phyloP scores from a whole-genome alignment of 2,797 vertebrate species.

The Rhinogobio ventralis region DNA sequence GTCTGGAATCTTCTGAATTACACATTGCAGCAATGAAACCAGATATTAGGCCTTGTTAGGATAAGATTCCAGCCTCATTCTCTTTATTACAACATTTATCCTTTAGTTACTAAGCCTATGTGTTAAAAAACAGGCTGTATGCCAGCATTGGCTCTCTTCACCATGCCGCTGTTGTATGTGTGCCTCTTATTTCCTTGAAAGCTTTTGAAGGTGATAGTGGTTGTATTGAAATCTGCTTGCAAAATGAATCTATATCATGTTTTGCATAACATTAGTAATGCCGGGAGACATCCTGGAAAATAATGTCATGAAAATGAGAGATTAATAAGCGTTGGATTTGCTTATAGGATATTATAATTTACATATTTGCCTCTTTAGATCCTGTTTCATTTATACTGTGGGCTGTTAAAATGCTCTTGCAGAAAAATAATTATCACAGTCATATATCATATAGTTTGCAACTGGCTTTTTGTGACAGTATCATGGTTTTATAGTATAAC shows the following conservation, averaged over 20 bases:
- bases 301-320: slow-evolving; percentile 21
- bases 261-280: slow-evolving; percentile 17
- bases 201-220: slow-evolving; percentile 21
- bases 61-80: slow-evolving; percentile 17
- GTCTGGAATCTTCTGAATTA: slow-evolving; percentile 1
- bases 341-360: slow-evolving; percentile 10
- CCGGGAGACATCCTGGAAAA: not conserved
- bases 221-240: not conserved
- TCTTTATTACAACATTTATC: slow-evolving; percentile 12
- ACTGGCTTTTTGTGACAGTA: not conserved
- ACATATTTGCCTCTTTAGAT: slow-evolving; percentile 21
- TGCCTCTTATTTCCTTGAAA: slow-evolving; percentile 38
- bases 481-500: not conserved
- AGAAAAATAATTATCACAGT: slow-evolving; percentile 11
- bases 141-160: slow-evolving; percentile 25
- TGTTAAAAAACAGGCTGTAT: not conserved
- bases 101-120: slow-evolving; percentile 29
- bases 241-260: slow-evolving; percentile 16
- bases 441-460: not conserved
- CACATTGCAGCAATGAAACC: slow-evolving; percentile 17
- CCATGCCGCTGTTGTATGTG: not conserved
- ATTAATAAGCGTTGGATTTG: slow-evolving; percentile 4
- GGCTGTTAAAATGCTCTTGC: not conserved
- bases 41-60: slow-evolving; percentile 32
- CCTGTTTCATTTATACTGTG: not conserved